Conservation (phyloP, 2,113 vertebrate species). For the Trachemys scripta region DNA sequence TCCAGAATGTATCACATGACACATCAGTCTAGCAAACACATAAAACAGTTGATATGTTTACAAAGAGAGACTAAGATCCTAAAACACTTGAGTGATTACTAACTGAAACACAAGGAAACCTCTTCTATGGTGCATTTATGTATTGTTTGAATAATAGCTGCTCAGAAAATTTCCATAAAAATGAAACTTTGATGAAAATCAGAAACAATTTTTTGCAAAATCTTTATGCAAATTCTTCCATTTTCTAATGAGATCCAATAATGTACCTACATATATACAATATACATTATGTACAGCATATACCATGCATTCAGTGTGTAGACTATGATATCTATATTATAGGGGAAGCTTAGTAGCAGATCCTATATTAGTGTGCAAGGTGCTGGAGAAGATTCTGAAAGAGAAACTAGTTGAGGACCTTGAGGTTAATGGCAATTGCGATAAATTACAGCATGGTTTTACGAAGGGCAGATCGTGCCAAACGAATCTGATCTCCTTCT, state of each 20-base stretch:
- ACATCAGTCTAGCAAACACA: slow-evolving; percentile 24
- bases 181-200: not conserved
- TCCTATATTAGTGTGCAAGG: too few relatives aligned
- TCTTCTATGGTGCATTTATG: not conserved
- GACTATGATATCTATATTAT: not conserved
- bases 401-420: too few relatives aligned
- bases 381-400: too few relatives aligned
- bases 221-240: not conserved
- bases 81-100: not conserved
- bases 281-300: not conserved
- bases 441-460: too few relatives aligned
- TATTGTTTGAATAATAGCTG: not conserved
- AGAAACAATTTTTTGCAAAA: not conserved
- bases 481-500: too few relatives aligned
- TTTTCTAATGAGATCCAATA: not conserved
- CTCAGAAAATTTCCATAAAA: not conserved
- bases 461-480: too few relatives aligned
- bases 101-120: not conserved
- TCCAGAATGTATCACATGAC: slow-evolving; percentile 48
- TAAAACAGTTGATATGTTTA: slow-evolving; percentile 21
- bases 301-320: not conserved
- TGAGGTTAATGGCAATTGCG: too few relatives aligned
- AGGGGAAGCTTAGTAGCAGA: not conserved
- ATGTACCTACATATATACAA: not conserved
- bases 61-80: slow-evolving; percentile 26